Base-by-base conservation (phyloP, 2,888 invertebrate species). In the Mayetiola destructor region DNA sequence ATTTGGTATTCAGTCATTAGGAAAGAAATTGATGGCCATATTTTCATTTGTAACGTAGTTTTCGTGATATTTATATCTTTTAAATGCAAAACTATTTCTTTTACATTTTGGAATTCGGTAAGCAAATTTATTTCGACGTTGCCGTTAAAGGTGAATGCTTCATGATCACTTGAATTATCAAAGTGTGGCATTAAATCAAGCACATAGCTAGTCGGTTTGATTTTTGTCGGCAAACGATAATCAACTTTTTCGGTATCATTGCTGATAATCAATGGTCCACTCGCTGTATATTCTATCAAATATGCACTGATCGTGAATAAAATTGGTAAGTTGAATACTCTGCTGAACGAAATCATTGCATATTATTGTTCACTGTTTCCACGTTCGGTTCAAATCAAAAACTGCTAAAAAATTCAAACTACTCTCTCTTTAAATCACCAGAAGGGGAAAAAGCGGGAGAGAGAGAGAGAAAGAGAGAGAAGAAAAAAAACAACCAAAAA, bases 181-280 rank as follows among this genome's bases (percentile, higher is more conserved):
- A 81, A 72, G 60, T 76, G 73, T 0, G 80, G 80, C 1, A 68
- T 70, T 5, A 84, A 63, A 0, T 69, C 62, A 0, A 83, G 69
- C 29, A 72, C 68, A 61, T 83, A 85, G n/a, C 67, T 67, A 0
- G 61, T 63, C 0, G 83, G 84, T 1, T 58, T 59, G 0, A 81
- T 72, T 1, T 72, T 70, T 0, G 65, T 69, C 4, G 37, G 37
- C 30, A 58, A n/a, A 12, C 58, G 55, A 58, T 58, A 58, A 8
- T 52, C 36, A 27, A 12, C 3, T 5, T 9, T n/a, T 12, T 14
- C 3, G 12, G 21, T 14, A 27, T 53, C 8, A 32, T 32, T 32
- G n/a, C n/a, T n/a, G n/a, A n/a, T n/a, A n/a, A n/a, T n/a, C n/a
- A n/a, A n/a, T n/a, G n/a, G n/a, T n/a, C n/a, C n/a, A n/a, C n/a